Percentiles rank a stretch among this genome's conserved stretches.
Conservation (phyloP, 2,888 invertebrate genomes). For the Peribatodes rhomboidaria region DNA sequence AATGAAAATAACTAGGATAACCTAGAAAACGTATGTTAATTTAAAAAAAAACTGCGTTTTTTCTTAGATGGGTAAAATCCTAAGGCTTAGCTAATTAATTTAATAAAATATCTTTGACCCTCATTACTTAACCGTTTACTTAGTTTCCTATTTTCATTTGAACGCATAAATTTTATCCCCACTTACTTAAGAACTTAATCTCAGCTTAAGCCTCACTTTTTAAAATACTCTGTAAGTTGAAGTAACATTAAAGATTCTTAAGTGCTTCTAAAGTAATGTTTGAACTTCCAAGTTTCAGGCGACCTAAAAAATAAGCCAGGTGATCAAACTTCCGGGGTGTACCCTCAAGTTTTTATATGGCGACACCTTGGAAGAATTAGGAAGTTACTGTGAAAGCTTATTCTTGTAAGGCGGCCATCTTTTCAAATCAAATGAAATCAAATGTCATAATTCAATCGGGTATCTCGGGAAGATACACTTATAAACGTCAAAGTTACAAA, state of each 20-base stretch:
- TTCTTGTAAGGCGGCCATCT: neutral
- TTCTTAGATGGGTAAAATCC: no score
- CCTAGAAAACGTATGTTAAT: no score
- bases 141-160: neutral
- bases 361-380: neutral
- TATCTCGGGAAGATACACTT: no score
- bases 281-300: neutral
- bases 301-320: conserved; percentile 19
- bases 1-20: no score
- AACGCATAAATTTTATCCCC: neutral
- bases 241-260: conserved; percentile 3
- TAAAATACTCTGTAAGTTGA: conserved; percentile 9
- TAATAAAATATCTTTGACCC: no score
- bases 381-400: conserved; percentile 7
- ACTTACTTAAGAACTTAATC: neutral
- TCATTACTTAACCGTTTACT: neutral
- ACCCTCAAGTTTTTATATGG: neutral
- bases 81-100: no score
- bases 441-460: no score
- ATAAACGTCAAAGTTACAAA: no score
- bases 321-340: conserved; percentile 7
- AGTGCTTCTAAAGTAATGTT: conserved; percentile 6
- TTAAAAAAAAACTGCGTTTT: no score
- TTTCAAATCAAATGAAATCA: no score
- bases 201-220: neutral